Base-by-base conservation (phyloP, 2,113 vertebrate species). In the Brachypodius melanocephalos region DNA sequence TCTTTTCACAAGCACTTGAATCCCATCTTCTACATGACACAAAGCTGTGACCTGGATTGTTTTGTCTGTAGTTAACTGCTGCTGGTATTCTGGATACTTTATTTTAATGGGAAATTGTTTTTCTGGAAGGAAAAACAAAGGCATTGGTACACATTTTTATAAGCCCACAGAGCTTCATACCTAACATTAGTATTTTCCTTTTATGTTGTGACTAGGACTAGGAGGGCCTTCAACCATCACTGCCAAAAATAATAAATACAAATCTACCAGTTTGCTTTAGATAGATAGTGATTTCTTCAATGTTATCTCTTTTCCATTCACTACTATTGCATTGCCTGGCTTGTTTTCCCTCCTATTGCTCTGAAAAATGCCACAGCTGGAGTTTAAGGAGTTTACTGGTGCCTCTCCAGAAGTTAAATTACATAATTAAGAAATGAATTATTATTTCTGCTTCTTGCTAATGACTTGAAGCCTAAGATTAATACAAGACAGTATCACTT, bases 61-160 rank as follows among this genome's bases (percentile, higher is more conserved):
- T 72, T 98, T 98, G 92, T 98, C 98, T 4, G 96, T 88, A 19
- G 98, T 98, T 95, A 98, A 57, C 85, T 91, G 82, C 52, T 96
- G 95, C 17, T 98, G 97, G 18, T 98, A 98, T 36, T 97, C 92
- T 31, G 83, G 63, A 5, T 98, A 98, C 0, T 88, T 4, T 69
- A 98, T 98, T 80, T 94, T 97, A 75, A 98, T 63, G 0, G 98
- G 98, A 48, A 98, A 82, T 32, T 95, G 73, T 68, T 96, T 96
- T 81, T 97, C 98, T 98, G 75, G 8, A 90, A 79, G n/a, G 24
- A n/a, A 46, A 42, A 20, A 66, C 38, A 38, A 86, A 36, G 2
- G 14, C 65, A 43, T 17, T 42, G 12, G 42, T 72, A 29, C 6
- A 46, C 1, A 2, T 5, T 84, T 78, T 45, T 49, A 59, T 76